These are phyloP conservation scores for Lampropteryx suffumata DNA, from an alignment of 2,888 invertebrate genomes.

Conservation along the genomic window DNA sequence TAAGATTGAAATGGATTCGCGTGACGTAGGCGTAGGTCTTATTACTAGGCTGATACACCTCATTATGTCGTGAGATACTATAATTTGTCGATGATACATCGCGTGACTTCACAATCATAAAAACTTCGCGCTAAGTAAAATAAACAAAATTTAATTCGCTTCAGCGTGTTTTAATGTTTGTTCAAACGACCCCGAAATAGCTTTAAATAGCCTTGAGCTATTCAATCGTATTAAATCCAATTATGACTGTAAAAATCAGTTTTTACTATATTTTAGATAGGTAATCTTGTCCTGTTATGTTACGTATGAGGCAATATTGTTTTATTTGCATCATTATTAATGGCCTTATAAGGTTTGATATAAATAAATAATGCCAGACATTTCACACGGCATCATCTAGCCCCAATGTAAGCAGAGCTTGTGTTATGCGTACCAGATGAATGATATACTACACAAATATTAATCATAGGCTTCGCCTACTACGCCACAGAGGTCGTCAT, in stretches of 20 bases:
- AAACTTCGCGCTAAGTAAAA: constrained; percentile 11
- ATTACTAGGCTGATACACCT: constrained; percentile 12
- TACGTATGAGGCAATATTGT: no score
- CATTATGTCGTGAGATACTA: constrained; percentile 25
- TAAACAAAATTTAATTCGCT: constrained; percentile 19
- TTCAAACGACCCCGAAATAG: neutral
- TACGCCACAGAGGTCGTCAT: no score
- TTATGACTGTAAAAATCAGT: neutral
- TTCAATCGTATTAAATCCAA: neutral
- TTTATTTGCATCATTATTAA: no score
- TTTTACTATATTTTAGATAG: neutral
- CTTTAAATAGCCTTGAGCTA: constrained; percentile 5
- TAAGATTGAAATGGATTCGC: constrained; percentile 2
- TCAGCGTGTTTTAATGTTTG: constrained; percentile 2
- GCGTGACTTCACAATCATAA: constrained; percentile 18
- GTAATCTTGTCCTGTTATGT: no score
- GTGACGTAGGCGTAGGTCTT: constrained; percentile 16
- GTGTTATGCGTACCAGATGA: no score
- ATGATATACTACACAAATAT: no score
- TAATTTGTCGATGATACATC: constrained; percentile 21
- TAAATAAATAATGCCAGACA: no score
- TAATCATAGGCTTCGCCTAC: no score
- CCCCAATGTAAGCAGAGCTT: no score
- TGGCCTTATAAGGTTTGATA: no score
- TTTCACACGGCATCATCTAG: no score